Evolutionary conservation across 2,113 vertebrate species (phyloP).

Genomic region (Sardina pilchardus): DNA sequence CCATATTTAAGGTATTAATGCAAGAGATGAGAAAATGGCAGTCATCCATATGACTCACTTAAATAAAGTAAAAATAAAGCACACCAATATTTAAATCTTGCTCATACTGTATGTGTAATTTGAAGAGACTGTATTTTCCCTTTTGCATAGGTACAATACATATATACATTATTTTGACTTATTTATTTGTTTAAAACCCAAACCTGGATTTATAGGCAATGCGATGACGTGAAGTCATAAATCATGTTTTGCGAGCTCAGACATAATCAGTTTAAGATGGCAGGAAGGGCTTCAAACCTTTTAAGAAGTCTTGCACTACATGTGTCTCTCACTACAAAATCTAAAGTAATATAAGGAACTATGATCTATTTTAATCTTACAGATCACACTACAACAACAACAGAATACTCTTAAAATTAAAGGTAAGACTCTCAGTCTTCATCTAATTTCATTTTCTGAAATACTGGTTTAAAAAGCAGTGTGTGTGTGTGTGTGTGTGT

Average conservation of each 20-base stretch:
- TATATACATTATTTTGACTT: neutral
- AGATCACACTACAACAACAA: neutral
- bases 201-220: neutral
- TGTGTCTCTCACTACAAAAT: neutral
- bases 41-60: slow-evolving; percentile 1
- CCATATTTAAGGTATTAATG: neutral
- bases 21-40: neutral
- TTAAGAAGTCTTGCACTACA: neutral
- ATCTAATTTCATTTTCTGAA: neutral
- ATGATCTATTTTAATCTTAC: slow-evolving; percentile 9
- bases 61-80: neutral
- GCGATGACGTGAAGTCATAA: neutral
- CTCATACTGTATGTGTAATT: neutral
- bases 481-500: neutral
- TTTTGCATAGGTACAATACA: slow-evolving; percentile 13
- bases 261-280: neutral
- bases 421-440: neutral
- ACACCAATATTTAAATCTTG: neutral
- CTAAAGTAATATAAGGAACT: neutral
- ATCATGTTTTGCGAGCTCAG: neutral
- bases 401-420: slow-evolving; percentile 15
- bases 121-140: slow-evolving; percentile 8
- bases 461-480: slow-evolving; percentile 4
- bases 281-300: neutral
- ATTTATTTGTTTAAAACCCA: neutral